Evolutionary conservation across 2,113 vertebrate genomes (phyloP), one percentile per base, ranked within the genome.

Genomic region (Caranx melampygus): DNA sequence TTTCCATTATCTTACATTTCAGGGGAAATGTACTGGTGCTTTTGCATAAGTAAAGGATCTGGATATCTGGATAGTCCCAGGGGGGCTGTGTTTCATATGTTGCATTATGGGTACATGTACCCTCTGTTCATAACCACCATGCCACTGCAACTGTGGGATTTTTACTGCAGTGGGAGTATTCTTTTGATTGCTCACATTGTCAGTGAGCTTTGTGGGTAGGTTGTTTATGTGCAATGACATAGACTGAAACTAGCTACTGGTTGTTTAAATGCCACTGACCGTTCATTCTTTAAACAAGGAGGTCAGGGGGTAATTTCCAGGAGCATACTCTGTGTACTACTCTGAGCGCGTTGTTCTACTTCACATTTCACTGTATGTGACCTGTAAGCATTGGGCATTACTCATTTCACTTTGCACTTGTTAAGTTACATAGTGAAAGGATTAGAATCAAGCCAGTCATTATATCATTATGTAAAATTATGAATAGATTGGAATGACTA

Each of bases 91-190:
- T 31, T 35, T 15, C 6, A 45, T 33, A 13, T 16, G 18, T 44
- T 58, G 20, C 35, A 71, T 49, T 20, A 6, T 74, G 58, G 63
- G 26, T 40, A 58, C 4, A 31, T 66, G 42, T 31, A 26, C 4
- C 12, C 4, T 44, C 14, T 8, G 21, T 44, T 55, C 21, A 37
- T 1, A 9, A 26, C 51, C 60, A 21, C 52, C 42, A 20, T 33
- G 12, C n/a, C 15, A 21, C 55, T n/a, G 11, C 26, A 1, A 20
- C 9, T 61, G 26, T 71, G 80, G 85, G 68, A 65, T 67, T 86
- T 86, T 87, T 21, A 84, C 80, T 75, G 77, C 5, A 21, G 64
- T 47, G 64, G 65, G 82, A 16, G 63, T 37, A 16, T 71, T 82
- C 26, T 70, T 70, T 81, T 11, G 33, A 42, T 49, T 47, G 40